These are phyloP conservation scores for Dryomyza anilis DNA, from an alignment of 2,888 invertebrate genomes.

Conservation along the genomic window DNA sequence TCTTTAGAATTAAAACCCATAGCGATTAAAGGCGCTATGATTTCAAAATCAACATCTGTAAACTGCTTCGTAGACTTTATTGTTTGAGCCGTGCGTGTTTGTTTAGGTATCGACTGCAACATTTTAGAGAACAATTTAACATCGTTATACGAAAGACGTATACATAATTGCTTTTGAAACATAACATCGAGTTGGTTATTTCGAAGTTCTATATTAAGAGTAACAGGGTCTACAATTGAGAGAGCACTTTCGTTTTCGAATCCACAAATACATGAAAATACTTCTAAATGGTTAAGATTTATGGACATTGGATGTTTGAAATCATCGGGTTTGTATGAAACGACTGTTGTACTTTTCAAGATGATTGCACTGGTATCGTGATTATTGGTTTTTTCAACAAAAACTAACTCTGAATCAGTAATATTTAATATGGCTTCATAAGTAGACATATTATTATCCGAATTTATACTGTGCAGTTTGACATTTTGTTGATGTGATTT, in stretches of 20 bases:
- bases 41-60: conserved; percentile 44
- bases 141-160: conserved; percentile 91
- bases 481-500: too few species aligned
- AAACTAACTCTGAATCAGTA: conserved; percentile 92
- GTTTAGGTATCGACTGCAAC: conserved; percentile 83
- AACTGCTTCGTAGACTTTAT: conserved; percentile 50
- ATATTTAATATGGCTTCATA: conserved; percentile 88
- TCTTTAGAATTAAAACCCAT: conserved; percentile 74
- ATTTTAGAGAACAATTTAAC: conserved; percentile 90
- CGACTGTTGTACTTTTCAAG: conserved; percentile 86
- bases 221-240: conserved; percentile 92
- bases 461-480: conserved; percentile 7
- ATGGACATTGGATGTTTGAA: conserved; percentile 80
- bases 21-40: conserved; percentile 51
- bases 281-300: conserved; percentile 86
- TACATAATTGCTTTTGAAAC: conserved; percentile 72
- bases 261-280: conserved; percentile 90
- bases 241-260: conserved; percentile 91
- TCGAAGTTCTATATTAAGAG: conserved; percentile 76
- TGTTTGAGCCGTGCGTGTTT: conserved; percentile 68
- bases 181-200: conserved; percentile 64
- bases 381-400: conserved; percentile 87
- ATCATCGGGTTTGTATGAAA: conserved; percentile 76
- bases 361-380: conserved; percentile 94
- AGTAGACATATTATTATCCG: conserved; percentile 53